A percentile compares a stretch with the other conserved stretches of the same genome.
These are phyloP conservation scores for Montifringilla adamsi DNA, from an alignment of 2,113 vertebrate genomes.

Conservation along the genomic window DNA sequence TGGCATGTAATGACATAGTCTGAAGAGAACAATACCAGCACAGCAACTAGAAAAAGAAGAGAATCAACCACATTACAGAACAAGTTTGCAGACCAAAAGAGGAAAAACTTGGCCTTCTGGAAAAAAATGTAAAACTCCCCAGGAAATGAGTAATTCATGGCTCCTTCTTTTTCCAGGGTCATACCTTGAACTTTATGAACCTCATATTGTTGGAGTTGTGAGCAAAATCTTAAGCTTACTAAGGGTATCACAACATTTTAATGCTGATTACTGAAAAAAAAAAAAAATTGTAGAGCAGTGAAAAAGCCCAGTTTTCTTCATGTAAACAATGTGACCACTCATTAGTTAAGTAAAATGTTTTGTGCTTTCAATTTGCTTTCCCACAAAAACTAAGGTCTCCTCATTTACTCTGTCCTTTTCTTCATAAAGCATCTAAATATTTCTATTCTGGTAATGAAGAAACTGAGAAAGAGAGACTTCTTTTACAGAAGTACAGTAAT, in stretches of 20 bases:
- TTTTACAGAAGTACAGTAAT: background rate
- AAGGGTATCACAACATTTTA: background rate
- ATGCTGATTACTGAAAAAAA: background rate
- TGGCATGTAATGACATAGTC: background rate
- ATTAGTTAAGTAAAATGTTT: background rate
- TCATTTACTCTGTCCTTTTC: background rate
- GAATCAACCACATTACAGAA: background rate
- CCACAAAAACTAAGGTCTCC: background rate
- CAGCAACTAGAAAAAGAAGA: background rate
- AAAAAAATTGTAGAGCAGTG: background rate
- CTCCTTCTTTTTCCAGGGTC: background rate
- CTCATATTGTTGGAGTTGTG: background rate
- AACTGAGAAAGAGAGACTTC: background rate
- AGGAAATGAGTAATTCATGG: background rate
- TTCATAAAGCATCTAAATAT: background rate
- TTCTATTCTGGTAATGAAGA: background rate
- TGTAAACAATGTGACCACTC: background rate
- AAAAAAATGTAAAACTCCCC: background rate
- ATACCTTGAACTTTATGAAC: background rate
- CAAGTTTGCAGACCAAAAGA: background rate
- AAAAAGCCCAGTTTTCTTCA: background rate
- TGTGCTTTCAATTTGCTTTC: background rate
- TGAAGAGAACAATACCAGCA: background rate
- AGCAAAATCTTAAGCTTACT: background rate
- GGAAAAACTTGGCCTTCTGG: background rate